Evolutionary conservation across 2,888 invertebrate species (phyloP).

Genomic region (Perdita meconis): DNA sequence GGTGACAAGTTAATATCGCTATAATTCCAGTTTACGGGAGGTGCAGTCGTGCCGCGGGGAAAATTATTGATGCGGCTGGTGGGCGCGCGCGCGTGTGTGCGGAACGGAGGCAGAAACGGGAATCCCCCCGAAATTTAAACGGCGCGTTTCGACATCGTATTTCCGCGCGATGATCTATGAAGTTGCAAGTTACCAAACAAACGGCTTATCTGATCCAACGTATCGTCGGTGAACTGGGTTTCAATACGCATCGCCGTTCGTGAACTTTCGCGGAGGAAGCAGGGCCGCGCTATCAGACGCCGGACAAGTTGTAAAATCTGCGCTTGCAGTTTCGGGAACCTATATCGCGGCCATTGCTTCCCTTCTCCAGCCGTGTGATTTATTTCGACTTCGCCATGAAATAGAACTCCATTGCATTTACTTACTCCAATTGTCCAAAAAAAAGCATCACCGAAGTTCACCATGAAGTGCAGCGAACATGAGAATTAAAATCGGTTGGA

Average conservation of each 20-base stretch:
- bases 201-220: constrained; percentile 30
- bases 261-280: constrained; percentile 1
- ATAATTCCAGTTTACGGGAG: constrained; percentile 34
- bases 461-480: too few species aligned
- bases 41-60: neutral
- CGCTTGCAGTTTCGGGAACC: constrained; percentile 1
- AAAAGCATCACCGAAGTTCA: too few species aligned
- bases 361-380: neutral
- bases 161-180: constrained; percentile 63
- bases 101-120: neutral
- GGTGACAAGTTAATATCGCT: constrained; percentile 41
- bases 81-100: neutral
- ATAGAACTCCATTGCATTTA: too few species aligned
- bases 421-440: too few species aligned
- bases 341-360: neutral
- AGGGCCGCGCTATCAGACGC: constrained; percentile 12
- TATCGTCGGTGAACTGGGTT: neutral
- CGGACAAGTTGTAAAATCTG: constrained; percentile 7
- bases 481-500: too few species aligned
- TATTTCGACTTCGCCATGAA: neutral
- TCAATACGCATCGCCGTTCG: constrained; percentile 15
- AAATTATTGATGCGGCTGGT: constrained; percentile 25
- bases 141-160: constrained; percentile 34
- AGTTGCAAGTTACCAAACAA: constrained; percentile 53
- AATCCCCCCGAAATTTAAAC: constrained; percentile 13